Evolutionary conservation across 2,888 invertebrate genomes (phyloP), one percentile per base, ranked within the genome.

Genomic region (Coelopa pilipes): DNA sequence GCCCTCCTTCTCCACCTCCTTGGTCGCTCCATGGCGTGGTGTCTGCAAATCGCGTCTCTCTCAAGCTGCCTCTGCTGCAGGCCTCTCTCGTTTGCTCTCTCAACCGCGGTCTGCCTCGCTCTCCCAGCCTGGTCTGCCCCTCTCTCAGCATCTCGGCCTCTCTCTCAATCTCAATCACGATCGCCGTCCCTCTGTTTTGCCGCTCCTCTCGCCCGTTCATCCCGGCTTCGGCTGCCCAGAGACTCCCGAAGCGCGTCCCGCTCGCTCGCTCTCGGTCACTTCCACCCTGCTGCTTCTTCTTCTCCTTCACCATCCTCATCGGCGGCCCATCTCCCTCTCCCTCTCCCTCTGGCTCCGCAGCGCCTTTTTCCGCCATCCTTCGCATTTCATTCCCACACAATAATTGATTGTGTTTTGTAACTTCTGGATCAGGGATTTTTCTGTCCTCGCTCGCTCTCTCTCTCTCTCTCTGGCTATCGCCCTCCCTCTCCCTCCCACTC

Each of bases 321-420:
- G 7, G 7, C 13, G 7, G 17, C 11, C 24, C 10, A 12, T 59
- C 13, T 60, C 24, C 2, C 53, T 10, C 24, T 0, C n/a, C 34
- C 34, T 13, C 45, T 34, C 34, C 12, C 34, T 60, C 15, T 21
- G 21, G 21, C 59, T 1, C n/a, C n/a, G 34, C 34, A 34, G n/a
- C 34, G 21, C 13, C 34, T 34, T 34, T 34, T 62, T 62, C n/a
- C 62, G 13, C n/a, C n/a, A 13, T 13, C 53, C 71, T 17, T 45
- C 34, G 47, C 74, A 71, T 74, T 75, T 69, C 73, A 70, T 75
- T 75, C 67, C 70, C 72, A 77, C 66, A 73, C 83, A 75, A 84
- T 84, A 84, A 83, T 84, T 84, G 84, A 83, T 83, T 84, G 84
- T 80, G 82, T 80, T 79, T 80, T 75, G 70, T 74, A 75, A 73